Evolutionary conservation across 1,140 invertebrate genomes (phyloP), one percentile per base, ranked within the genome.

Genomic region (Rhagoletis zephyria): DNA sequence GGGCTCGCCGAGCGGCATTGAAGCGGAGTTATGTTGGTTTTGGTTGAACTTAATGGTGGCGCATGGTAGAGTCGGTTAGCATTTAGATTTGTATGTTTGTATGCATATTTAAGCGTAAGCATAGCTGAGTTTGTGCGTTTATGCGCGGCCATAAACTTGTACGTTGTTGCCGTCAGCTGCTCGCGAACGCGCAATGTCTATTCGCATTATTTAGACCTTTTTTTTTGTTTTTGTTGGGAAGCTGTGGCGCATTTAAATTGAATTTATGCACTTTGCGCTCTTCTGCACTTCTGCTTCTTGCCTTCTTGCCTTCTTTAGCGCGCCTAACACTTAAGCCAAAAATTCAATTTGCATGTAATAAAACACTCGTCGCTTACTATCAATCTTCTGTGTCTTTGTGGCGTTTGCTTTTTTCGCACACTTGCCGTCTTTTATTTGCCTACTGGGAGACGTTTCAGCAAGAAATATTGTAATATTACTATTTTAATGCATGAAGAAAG

Each of bases 341-440:
- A 81, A 56, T 81, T 81, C 74, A 81, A 81, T 81, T 81, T 81
- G 74, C 74, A 81, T 81, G 74, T 56, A 81, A 81, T 81, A 81
- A 81, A 81, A n/a, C 74, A 81, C 74, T 81, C 74, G 74, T n/a
- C 48, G 45, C 45, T 81, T 42, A 14, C 74, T 81, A 81, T 81
- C 48, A 81, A 81, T 81, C 74, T 81, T 81, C 74, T 40, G 74
- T 30, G 30, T 81, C 74, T 81, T 81, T 48, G 48, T 56, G 74
- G 19, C 48, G 4, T 7, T 30, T 30, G 0, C 1, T 30, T 30
- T 30, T 30, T 56, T 59, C 56, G 10, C 61, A n/a, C 74, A 56
- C 56, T 12, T 9, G 12, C 16, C 10, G 48, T 19, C 16, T 56
- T 77, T 81, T 81, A 81, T 81, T 10, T 42, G 74, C n/a, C 74